These are phyloP conservation scores for Mystacides longicornis DNA, from an alignment of 2,888 invertebrate species.

Conservation along the genomic window DNA sequence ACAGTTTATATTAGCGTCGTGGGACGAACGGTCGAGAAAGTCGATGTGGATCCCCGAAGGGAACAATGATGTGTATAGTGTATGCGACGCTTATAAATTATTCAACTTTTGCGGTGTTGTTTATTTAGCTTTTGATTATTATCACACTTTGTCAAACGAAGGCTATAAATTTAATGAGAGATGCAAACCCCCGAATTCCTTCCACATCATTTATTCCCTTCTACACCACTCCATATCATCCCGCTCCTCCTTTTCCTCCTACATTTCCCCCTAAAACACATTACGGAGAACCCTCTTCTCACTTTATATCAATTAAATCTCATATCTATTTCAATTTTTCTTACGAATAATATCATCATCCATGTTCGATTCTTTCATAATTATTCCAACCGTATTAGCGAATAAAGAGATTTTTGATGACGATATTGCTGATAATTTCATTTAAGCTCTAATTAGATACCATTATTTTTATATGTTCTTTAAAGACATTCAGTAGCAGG, in stretches of 20 bases:
- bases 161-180: neutral
- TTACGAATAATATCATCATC: too few relatives aligned
- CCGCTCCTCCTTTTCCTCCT: neutral
- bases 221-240: neutral
- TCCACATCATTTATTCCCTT: conserved; percentile 1
- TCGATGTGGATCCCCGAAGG: neutral
- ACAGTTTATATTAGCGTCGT: too few relatives aligned
- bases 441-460: too few relatives aligned
- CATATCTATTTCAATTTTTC: neutral
- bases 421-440: too few relatives aligned
- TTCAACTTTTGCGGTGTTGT: conserved; percentile 2
- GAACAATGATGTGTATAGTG: neutral
- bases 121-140: neutral
- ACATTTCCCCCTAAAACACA: neutral
- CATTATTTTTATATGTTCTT: too few relatives aligned
- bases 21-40: too few relatives aligned
- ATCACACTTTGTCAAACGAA: neutral
- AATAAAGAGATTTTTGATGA: too few relatives aligned
- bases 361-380: too few relatives aligned
- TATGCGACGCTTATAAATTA: neutral
- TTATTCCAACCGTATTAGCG: too few relatives aligned
- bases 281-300: neutral
- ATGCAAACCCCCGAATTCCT: neutral
- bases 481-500: too few relatives aligned
- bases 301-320: neutral